Evolutionary conservation across 2,113 vertebrate species (phyloP), one percentile per base, ranked within the genome.

Genomic region (Archilochus colubris): DNA sequence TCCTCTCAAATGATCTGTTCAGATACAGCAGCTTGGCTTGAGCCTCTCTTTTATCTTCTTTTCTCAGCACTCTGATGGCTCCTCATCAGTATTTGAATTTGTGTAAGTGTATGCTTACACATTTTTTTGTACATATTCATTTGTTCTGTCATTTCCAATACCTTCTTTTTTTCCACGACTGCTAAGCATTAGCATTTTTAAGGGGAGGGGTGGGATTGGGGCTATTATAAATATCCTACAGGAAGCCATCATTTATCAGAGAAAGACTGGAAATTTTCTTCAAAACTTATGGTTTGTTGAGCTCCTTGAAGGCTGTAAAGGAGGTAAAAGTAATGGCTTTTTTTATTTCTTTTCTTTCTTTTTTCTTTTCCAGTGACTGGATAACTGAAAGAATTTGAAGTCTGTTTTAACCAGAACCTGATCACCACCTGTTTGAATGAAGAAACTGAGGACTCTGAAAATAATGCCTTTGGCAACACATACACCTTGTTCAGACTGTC

Each of bases 401-500:
- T 27, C 51, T 79, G 21, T 84, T 97, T 94, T 85, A 55, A 36
- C 57, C 70, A 72, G 85, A 78, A 77, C 38, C 44, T 79, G 82
- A 91, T 88, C 69, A 53, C 84, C 83, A 90, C 92, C 83, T 94
- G 92, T 92, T 74, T 33, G 76, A 81, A 51, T 68, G 57, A 85
- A 58, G 59, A 79, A 59, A 59, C 33, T 38, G 70, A 81, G 67
- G 62, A 12, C 17, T 46, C 61, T 69, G 85, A 91, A 96, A 84
- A 33, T 18, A 72, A 81, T 86, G 92, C 68, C 73, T 92, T 84
- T 83, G 76, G 86, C 76, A 94, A 70, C 33, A 66, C 46, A 19
- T 18, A 62, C 59, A 88, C 86, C 40, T 88, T 92, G 83, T 57
- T 93, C 80, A 86, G 68, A 67, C 68, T 91, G 68, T 67, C 86